Evolutionary conservation across 2,113 vertebrate genomes (phyloP), one percentile per base, ranked within the genome.

Genomic region (Gulo gulo): DNA sequence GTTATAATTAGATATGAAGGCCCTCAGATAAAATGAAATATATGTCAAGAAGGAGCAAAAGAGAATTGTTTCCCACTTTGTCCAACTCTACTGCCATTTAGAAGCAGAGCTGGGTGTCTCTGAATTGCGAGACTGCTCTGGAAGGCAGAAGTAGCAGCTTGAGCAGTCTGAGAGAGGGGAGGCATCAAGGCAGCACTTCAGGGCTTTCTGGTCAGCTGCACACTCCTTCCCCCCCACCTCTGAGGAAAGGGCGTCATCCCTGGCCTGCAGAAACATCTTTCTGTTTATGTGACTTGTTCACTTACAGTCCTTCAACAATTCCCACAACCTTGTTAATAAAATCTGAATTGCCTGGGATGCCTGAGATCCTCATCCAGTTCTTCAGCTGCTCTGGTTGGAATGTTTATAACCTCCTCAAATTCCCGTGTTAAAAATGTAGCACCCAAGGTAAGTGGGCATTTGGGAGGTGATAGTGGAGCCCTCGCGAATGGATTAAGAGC

Each of bases 1-100:
- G 16, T 36, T 57, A 57, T 47, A 61, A 78, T 57, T 36, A 92
- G 47, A 92, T 81, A 82, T 71, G 47, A 91, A 91, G n/a, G 7
- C 52, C 6, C 47, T 52, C 45, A 55, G 47, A 67, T 55, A 55
- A 79, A 61, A 50, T 63, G 50, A 79, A 61, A 52, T 36, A 36
- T 39, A 9, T 61, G 31, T 31, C 74, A 67, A 80, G 14, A 50
- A 80, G 36, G 20, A 23, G 88, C 73, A 89, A 89, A n/a, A 47
- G 4, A 89, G 31, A 89, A 26, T 36, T 34, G 63, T 78, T 81
- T 57, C 10, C 36, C 29, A 63, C 42, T 47, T 26, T 89, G 39
- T 61, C 29, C 39, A 61, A 59, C 36, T 89, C 29, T 73, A 89
- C 7, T 9, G 18, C 39, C 39, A 59, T 7, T 76, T 34, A 24